Evolutionary conservation across 2,888 invertebrate genomes (phyloP), one percentile per base, ranked within the genome.

Genomic region (Himalopsyche japonica): DNA sequence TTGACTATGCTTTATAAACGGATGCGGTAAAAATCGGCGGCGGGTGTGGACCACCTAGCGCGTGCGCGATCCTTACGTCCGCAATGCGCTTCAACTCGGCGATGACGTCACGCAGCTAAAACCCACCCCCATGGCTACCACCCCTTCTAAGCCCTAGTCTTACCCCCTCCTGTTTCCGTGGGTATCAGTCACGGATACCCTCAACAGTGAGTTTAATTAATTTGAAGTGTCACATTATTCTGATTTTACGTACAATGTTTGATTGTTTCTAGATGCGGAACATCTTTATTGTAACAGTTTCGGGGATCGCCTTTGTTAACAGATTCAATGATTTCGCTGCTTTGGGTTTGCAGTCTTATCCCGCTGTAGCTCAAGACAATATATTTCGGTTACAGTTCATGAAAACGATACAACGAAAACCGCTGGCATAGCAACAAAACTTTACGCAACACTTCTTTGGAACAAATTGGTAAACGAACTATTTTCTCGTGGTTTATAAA

Each of bases 1-100:
- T 12, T 27, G 18, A 7, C 77, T 43, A 34, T 37, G 24, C 37
- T 43, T 37, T 77, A 77, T 77, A 77, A 77, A 77, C 24, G 77
- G 77, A 77, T 77, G 77, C 77, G 77, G 77, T 77, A 77, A 77
- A 77, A 77, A 77, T 77, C 43, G 37, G n/a, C 77, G 77, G 77
- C 77, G 77, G 77, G 37, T 43, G 77, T 34, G 77, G 34, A 77
- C 10, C n/a, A 37, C 5, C 10, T 24, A 18, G 77, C 77, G 77
- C 77, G 18, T 77, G 77, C 77, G 77, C 77, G 37, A 20, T 37
- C 77, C 37, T 34, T 43, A 77, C 34, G 37, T 77, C 77, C 77
- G 77, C 77, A 77, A 77, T 77, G 77, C 77, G 77, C 77, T 77
- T 77, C 77, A 24, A 34, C 37, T 34, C 37, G 10, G 24, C 70